These are phyloP conservation scores for Phalanger gymnotis DNA, from an alignment of 2,797 vertebrate genomes.

Conservation along the genomic window DNA sequence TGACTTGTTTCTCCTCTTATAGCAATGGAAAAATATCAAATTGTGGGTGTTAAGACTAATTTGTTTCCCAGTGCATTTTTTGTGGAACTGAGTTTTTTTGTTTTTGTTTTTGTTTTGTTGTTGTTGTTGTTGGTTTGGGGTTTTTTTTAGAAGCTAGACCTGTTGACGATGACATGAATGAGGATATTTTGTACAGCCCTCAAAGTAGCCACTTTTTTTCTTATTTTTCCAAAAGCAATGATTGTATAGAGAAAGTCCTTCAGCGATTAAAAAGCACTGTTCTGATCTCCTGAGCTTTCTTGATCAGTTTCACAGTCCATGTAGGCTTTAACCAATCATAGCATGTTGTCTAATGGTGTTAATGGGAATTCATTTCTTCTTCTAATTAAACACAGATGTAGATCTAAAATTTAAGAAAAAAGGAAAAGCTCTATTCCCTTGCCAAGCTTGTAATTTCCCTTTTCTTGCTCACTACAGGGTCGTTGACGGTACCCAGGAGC, in stretches of 20 bases:
- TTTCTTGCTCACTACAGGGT: slow-evolving; percentile 80
- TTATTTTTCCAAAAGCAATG: slow-evolving; percentile 9
- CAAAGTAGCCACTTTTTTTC: background rate
- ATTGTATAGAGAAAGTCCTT: slow-evolving; percentile 56
- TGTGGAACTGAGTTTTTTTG: background rate
- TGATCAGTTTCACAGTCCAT: slow-evolving; percentile 74
- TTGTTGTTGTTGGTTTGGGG: no score
- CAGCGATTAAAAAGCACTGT: slow-evolving; percentile 48
- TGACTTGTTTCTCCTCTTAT: slow-evolving; percentile 5
- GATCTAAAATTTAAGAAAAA: slow-evolving; percentile 84
- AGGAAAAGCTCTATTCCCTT: slow-evolving; percentile 83
- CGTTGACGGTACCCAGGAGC: slow-evolving; percentile 81
- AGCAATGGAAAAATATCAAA: slow-evolving; percentile 2
- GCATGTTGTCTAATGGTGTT: slow-evolving; percentile 77
- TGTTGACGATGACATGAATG: background rate
- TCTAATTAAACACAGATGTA: slow-evolving; percentile 87
- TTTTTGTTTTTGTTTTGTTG: background rate
- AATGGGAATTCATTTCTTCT: slow-evolving; percentile 82
- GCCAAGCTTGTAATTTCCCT: slow-evolving; percentile 82
- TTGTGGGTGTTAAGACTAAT: background rate
- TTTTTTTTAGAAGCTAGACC: background rate
- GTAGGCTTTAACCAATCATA: slow-evolving; percentile 79
- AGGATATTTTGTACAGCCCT: background rate
- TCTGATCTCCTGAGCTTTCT: slow-evolving; percentile 66
- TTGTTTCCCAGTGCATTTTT: background rate